A percentile compares a stretch with the other conserved stretches of the same genome.
These are phyloP conservation scores for Jaculus jaculus DNA, from an alignment of 2,113 vertebrate species.

Conservation along the genomic window DNA sequence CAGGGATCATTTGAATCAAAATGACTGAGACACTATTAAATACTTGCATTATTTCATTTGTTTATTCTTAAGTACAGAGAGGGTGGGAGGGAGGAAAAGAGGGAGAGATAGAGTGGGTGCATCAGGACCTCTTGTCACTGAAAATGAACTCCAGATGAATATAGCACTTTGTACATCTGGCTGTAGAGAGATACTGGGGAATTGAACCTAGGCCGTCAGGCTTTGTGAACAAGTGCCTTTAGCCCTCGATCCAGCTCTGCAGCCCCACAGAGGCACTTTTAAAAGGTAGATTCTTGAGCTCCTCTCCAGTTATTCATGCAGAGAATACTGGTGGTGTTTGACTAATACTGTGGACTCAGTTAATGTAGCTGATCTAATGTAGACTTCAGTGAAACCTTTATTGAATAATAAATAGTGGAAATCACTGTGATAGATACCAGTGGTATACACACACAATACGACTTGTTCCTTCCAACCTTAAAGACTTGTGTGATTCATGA, in stretches of 20 bases:
- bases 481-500: background rate
- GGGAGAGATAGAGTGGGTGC: too few species aligned
- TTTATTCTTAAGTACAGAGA: too few species aligned
- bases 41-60: too few species aligned
- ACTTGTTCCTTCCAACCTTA: background rate
- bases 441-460: background rate
- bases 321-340: background rate
- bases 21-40: background rate
- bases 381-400: background rate
- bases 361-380: background rate
- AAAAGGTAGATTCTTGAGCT: background rate
- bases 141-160: too few species aligned
- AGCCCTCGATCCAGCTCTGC: too few species aligned
- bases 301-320: background rate
- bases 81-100: too few species aligned
- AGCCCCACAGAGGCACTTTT: background rate
- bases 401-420: background rate
- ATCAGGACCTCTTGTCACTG: too few species aligned
- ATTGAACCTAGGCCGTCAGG: too few species aligned
- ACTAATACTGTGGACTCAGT: background rate
- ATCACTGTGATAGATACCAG: background rate
- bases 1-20: background rate
- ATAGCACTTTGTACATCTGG: too few species aligned
- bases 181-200: too few species aligned
- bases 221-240: too few species aligned